phyloP scores from a whole-genome alignment of 2,888 invertebrate genomes.

The Trypoxylon attenuatum region DNA sequence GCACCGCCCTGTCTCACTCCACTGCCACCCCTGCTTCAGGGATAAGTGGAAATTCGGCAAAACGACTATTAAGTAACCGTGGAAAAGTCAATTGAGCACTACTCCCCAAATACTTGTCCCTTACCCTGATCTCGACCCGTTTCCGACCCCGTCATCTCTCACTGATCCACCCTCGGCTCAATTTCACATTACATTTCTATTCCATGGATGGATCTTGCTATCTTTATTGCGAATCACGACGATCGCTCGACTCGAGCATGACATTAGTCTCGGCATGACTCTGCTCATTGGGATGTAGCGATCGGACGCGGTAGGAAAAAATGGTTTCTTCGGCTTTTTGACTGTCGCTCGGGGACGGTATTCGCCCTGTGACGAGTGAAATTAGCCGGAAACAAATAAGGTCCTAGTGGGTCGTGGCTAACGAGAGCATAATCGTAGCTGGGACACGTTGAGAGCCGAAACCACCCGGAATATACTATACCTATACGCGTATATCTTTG shows the following conservation, averaged over 20 bases:
- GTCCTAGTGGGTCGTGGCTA: constrained; percentile 52
- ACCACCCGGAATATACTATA: constrained; percentile 33
- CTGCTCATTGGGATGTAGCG: constrained; percentile 3
- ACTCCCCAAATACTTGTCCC: constrained; percentile 19
- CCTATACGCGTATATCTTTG: constrained; percentile 14
- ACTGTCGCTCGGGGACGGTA: constrained; percentile 15
- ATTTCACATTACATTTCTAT: constrained; percentile 14
- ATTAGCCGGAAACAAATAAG: constrained; percentile 55
- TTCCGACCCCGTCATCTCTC: too few relatives aligned
- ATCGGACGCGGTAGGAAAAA: not conserved
- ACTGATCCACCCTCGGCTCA: constrained; percentile 6
- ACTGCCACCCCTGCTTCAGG: constrained; percentile 12
- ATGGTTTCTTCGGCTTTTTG: not conserved
- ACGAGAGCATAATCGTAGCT: constrained; percentile 63
- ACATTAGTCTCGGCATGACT: too few relatives aligned
- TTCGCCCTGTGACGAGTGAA: constrained; percentile 47
- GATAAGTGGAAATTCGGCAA: constrained; percentile 39
- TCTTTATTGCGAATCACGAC: constrained; percentile 37
- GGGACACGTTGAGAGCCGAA: constrained; percentile 46
- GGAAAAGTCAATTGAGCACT: constrained; percentile 30
- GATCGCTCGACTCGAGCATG: constrained; percentile 27
- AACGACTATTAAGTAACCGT: constrained; percentile 49
- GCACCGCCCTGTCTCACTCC: too few relatives aligned
- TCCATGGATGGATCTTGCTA: constrained; percentile 20
- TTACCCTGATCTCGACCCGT: too few relatives aligned